Base-by-base conservation (phyloP, 2,888 invertebrate genomes). In the Ophion costatus region DNA sequence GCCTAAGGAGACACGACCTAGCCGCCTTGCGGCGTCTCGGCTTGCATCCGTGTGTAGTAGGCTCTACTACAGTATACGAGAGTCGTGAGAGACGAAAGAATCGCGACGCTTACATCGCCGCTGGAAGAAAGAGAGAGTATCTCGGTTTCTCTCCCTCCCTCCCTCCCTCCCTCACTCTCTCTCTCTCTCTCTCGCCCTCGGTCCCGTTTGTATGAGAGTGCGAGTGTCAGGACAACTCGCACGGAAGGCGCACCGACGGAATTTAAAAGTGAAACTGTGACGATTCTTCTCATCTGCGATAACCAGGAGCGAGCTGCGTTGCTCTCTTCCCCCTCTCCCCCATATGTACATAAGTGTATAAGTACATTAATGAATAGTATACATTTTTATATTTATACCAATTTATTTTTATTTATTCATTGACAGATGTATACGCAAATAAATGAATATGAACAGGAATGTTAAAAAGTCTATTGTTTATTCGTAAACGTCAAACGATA, bases 251-350 rank as follows among this genome's bases (percentile, higher is more conserved):
- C 88, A 88, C 88, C 86, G 84, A 86, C 87, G 89, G 90, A 91
- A 91, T 92, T 92, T 90, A 92, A 92, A 92, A 92, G 91, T 92
- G 91, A 92, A 92, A 92, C 91, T 90, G 89, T 90, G 90, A 90
- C 89, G 89, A 89, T 90, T 86, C 76, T 77, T 82, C 80, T 80
- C 87, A 80, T 79, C 84, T 86, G 22, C 67, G 74, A 22, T 73
- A 74, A 61, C 45, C 29, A 22, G 61, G 51, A 22, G 14, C 51
- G 17, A 2, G 51, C 3, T 51, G 14, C 51, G 51, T 17, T 17
- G 51, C 51, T 14, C 51, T 14, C 17, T 11, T 11, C 17, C 51
- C 14, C 24, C 67, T 17, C 56, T n/a, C 76, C 22, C 61, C 51
- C 45, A 38, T 9, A 38, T 9, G 1, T 38, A 38, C 38, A 38